Percentiles rank a stretch among this genome's conserved stretches.
These are phyloP conservation scores for Acanthaster planci DNA, from an alignment of 35 echinoderm and acorn worm genomes.

Conservation along the genomic window DNA sequence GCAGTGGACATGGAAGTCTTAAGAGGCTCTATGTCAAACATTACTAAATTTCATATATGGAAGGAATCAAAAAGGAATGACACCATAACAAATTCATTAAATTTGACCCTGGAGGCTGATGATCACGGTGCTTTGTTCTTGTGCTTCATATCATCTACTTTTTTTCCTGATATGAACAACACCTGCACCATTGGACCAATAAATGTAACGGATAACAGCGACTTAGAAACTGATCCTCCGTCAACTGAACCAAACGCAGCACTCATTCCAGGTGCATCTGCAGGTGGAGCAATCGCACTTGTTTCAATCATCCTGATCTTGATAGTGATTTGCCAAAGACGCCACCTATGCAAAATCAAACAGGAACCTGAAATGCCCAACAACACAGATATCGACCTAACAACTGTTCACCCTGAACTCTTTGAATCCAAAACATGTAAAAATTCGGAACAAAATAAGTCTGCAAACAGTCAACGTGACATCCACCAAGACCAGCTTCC, in stretches of 20 bases:
- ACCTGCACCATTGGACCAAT: background rate
- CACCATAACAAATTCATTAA: background rate
- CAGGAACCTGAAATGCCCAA: no score
- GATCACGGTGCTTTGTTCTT: background rate
- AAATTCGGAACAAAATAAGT: no score
- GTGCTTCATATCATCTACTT: background rate
- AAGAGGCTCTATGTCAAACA: background rate
- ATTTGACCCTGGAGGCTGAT: background rate
- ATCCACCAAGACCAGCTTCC: no score
- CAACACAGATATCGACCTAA: no score
- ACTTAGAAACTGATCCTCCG: background rate
- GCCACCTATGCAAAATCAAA: no score
- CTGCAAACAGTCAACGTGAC: no score
- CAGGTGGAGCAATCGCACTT: background rate
- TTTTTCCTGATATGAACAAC: background rate
- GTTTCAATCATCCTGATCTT: background rate
- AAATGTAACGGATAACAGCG: background rate
- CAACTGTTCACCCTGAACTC: no score
- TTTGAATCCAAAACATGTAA: no score
- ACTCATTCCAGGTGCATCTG: background rate
- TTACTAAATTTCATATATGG: background rate
- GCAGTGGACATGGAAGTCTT: background rate
- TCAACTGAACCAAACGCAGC: background rate
- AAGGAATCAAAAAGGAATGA: background rate
- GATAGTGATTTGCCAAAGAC: background rate